Evolutionary conservation across 2,888 invertebrate genomes (phyloP), one percentile per base, ranked within the genome.

Genomic region (Himalopsyche anomala): DNA sequence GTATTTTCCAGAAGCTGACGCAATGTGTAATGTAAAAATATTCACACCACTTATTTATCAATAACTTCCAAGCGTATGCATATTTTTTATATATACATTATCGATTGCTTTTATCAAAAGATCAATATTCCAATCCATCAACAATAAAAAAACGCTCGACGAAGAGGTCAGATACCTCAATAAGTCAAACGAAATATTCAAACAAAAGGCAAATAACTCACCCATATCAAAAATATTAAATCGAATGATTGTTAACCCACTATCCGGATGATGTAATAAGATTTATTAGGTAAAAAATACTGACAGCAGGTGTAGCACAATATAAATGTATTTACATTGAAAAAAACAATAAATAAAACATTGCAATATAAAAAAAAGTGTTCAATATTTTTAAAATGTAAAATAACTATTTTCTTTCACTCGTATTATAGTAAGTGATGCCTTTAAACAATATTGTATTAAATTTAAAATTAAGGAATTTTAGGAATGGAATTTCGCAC

Each of bases 91-190:
- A 36, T 2, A 74, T 36, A 74, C 74, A 74, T 74, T 74, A 74
- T 74, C 74, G 74, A 74, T 74, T 74, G 38, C 74, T 74, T 74
- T 74, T 38, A 74, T 74, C 74, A 74, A 74, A 74, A 74, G 74
- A 74, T 74, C 74, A 74, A 74, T 74, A 38, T 38, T 74, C 2
- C 74, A 74, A 74, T 36, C 74, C 74, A 74, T 74, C 74, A 38
- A 74, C 74, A 74, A 38, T 74, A 36, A 74, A 74, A 62, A 74
- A 74, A 74, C 38, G 74, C 74, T 74, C 74, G 36, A 28, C 36
- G 74, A 38, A 74, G 74, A 74, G 74, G 74, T 74, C 74, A 36
- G 36, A 74, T 15, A 74, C 74, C 74, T 36, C 28, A 74, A 74
- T 74, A 74, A 74, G 74, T 74, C 74, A 74, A 36, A 36, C 51